Evolutionary conservation across 2,888 invertebrate species (phyloP).

Genomic region (Argynnis bischoffii): DNA sequence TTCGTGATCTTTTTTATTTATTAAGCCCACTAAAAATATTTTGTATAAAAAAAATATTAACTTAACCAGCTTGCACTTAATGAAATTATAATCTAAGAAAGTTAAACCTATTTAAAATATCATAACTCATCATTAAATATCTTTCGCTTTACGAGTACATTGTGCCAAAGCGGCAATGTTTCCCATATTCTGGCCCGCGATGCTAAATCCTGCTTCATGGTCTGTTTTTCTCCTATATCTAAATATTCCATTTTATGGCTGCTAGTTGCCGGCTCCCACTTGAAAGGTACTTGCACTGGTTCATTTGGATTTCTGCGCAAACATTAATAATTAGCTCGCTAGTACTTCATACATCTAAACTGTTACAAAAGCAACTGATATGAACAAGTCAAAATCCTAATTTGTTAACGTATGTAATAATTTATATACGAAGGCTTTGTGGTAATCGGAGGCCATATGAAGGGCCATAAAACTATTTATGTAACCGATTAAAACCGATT

Average conservation of each 20-base stretch:
- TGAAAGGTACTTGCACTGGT: conserved; percentile 71
- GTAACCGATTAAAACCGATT: too few species aligned
- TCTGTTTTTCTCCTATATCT: conserved; percentile 67
- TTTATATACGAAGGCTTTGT: too few species aligned
- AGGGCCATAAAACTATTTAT: too few species aligned
- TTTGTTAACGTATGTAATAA: too few species aligned
- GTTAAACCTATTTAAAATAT: conserved; percentile 21
- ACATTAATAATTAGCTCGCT: not conserved
- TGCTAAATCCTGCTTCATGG: conserved; percentile 80
- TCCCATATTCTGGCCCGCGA: conserved; percentile 85
- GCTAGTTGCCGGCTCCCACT: conserved; percentile 83
- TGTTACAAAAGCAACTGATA: not conserved
- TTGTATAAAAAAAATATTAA: too few species aligned
- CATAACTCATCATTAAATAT: conserved; percentile 74
- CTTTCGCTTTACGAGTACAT: conserved; percentile 36
- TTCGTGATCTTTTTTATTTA: too few species aligned
- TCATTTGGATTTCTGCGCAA: conserved; percentile 84
- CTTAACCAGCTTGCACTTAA: too few species aligned
- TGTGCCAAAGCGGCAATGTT: conserved; percentile 75
- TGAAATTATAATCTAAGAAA: too few species aligned
- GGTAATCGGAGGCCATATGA: too few species aligned
- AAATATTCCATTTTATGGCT: conserved; percentile 80
- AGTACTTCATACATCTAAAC: not conserved
- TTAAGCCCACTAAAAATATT: too few species aligned
- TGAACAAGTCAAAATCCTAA: not conserved